These are phyloP conservation scores for Hylomyscus alleni DNA, from an alignment of 2,797 vertebrate species.

Conservation along the genomic window DNA sequence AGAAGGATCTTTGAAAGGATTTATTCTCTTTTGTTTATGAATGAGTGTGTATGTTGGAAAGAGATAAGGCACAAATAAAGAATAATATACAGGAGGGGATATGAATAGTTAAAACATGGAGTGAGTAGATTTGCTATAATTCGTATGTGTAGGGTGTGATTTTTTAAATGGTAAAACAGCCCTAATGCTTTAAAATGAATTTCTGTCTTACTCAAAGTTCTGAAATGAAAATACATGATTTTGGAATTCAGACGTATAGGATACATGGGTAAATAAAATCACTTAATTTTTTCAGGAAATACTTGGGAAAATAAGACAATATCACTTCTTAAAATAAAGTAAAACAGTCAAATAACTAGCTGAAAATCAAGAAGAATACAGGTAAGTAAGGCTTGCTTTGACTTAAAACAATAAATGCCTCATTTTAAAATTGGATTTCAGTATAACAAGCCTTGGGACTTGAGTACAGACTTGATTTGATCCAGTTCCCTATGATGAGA, in stretches of 20 bases:
- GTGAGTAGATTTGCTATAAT: slow-evolving; percentile 23
- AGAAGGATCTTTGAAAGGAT: slow-evolving; percentile 52
- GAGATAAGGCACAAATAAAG: slow-evolving; percentile 65
- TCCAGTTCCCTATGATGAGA: slow-evolving; percentile 64
- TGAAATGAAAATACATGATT: slow-evolving; percentile 51
- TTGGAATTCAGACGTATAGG: background rate
- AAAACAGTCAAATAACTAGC: background rate
- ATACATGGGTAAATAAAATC: background rate
- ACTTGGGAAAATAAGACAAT: background rate
- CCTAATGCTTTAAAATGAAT: background rate
- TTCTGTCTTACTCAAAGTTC: background rate
- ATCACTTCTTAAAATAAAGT: background rate
- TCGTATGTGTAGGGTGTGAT: background rate
- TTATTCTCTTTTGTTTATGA: slow-evolving; percentile 44
- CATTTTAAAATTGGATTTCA: slow-evolving; percentile 72
- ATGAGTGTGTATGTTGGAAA: slow-evolving; percentile 46
- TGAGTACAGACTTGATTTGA: slow-evolving; percentile 42
- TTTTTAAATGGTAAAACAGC: slow-evolving; percentile 2
- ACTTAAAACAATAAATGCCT: slow-evolving; percentile 15
- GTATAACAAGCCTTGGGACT: slow-evolving; percentile 49
- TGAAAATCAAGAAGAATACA: slow-evolving; percentile 57
- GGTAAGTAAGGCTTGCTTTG: slow-evolving; percentile 47
- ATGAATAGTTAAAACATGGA: slow-evolving; percentile 25
- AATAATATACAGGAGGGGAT: slow-evolving; percentile 47
- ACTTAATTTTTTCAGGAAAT: background rate